phyloP scores from a whole-genome alignment of 2,113 vertebrate genomes.

The Tonatia bakeri region DNA sequence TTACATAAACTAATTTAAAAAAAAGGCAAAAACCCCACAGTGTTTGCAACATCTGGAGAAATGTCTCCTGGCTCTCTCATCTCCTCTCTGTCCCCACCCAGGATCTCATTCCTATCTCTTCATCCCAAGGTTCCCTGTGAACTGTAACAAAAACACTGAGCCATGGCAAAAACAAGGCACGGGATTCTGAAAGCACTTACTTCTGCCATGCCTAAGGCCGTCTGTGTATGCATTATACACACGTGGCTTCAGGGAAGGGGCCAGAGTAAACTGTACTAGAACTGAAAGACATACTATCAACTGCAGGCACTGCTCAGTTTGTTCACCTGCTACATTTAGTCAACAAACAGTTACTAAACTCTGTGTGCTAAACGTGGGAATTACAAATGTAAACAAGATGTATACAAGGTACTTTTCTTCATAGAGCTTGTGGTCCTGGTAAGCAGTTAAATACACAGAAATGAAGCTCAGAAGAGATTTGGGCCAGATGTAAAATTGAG shows the following conservation, averaged over 20 bases:
- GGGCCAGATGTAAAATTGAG: background rate
- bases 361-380: background rate
- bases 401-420: background rate
- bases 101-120: background rate
- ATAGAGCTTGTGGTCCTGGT: background rate
- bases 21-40: background rate
- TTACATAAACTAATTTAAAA: background rate
- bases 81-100: background rate
- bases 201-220: background rate
- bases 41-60: background rate
- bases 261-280: background rate
- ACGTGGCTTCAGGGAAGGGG: background rate
- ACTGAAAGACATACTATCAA: background rate
- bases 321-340: background rate
- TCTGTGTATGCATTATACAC: background rate
- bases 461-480: conserved; percentile 7
- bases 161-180: background rate
- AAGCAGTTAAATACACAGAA: background rate
- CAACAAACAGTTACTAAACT: background rate
- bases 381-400: conserved; percentile 17
- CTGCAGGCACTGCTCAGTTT: background rate
- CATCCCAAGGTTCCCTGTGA: background rate
- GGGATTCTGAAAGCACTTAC: background rate
- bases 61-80: background rate
- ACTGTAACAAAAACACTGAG: background rate